Base-by-base conservation (phyloP, 2,113 vertebrate species). In the Thamnophis sirtalis region DNA sequence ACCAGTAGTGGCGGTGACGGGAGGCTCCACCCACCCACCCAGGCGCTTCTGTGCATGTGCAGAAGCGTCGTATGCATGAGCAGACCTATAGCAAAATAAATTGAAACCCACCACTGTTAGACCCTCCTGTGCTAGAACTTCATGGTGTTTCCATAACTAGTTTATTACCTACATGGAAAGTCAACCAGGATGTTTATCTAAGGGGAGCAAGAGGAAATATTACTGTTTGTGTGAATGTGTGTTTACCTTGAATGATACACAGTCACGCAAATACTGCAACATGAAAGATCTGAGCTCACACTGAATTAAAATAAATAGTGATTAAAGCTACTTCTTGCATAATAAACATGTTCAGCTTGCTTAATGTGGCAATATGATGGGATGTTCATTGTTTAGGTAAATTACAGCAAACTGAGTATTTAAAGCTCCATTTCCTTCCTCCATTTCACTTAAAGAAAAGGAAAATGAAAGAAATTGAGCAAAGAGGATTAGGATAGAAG, bases 341-440 rank as follows among this genome's bases (percentile, higher is more conserved):
- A 94, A 93, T 93, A 94, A 96, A 50, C 87, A 86, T 80, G 56
- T 85, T 88, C 88, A 56, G 86, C 51, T 84, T 38, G 63, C 24
- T n/a, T 84, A 88, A 88, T 84, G 86, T 92, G n/a, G 63, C 86
- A 55, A 33, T 88, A 13, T 15, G 68, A 49, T 56, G 53, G 84
- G 87, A 91, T 94, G 56, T 21, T 91, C 54, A 60, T 60, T 84
- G 26, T 93, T 96, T 95, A 93, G 86, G 55, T 96, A 91, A 94
- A 95, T 95, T 94, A 89, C 11, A 11, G 93, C 95, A 95, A 95
- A 96, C 95, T 89, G 91, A 89, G 91, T 93, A 85, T 94, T 97
- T 96, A 93, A 95, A 96, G 92, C 89, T 94, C 94, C 91, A 49
- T 48, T 13, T 28, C 43, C 26, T 4, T 19, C 9, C 9, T 33